Percentiles rank a stretch among this genome's conserved stretches.
Conservation (phyloP, 2,888 invertebrate species). For the Patella caerulea region DNA sequence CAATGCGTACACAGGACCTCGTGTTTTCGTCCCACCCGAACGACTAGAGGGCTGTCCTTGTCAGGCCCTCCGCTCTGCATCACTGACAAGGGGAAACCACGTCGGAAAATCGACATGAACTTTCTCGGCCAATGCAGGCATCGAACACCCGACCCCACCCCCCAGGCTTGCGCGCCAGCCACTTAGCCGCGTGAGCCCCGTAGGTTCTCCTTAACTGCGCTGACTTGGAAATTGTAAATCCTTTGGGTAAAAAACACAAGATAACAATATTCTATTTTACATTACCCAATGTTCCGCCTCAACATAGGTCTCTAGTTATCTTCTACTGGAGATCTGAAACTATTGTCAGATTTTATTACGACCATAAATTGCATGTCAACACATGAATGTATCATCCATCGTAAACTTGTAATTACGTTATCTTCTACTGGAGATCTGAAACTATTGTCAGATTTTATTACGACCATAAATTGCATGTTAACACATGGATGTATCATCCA, state of each 20-base stretch:
- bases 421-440: not conserved
- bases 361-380: not conserved
- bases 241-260: slow-evolving; percentile 13
- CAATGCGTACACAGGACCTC: too few species aligned
- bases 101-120: too few species aligned
- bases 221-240: slow-evolving; percentile 22
- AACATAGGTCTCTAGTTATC: not conserved
- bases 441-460: not conserved
- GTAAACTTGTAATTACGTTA: not conserved
- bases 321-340: not conserved
- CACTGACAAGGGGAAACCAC: too few species aligned
- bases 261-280: not conserved
- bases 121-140: too few species aligned
- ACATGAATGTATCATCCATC: not conserved
- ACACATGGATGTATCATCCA: not conserved
- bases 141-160: too few species aligned
- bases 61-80: too few species aligned
- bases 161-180: too few species aligned
- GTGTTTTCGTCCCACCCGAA: too few species aligned
- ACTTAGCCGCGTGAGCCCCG: too few species aligned
- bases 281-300: not conserved
- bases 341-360: not conserved
- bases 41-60: too few species aligned
- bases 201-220: slow-evolving; percentile 14
- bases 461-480: not conserved